Percentiles rank a stretch among this genome's conserved stretches.
Conservation (phyloP, 2,113 vertebrate species). For the Agelaius phoeniceus region DNA sequence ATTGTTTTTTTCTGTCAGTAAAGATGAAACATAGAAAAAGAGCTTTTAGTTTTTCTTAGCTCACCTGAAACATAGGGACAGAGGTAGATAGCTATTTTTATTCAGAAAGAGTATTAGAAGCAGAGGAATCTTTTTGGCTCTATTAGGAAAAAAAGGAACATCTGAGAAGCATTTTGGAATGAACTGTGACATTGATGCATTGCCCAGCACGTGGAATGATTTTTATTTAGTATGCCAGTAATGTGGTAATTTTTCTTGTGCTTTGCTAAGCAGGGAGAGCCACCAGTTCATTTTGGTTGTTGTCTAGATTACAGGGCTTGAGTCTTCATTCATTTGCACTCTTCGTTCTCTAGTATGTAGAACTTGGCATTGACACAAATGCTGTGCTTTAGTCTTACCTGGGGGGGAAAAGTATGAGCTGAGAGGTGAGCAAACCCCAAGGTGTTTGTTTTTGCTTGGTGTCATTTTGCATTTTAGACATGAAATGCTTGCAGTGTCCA, state of each 20-base stretch:
- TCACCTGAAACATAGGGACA: background rate
- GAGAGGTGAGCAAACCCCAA: background rate
- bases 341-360: background rate
- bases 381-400: background rate
- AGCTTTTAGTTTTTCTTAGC: background rate
- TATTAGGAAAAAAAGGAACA: background rate
- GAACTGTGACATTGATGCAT: rapidly evolving
- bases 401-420: rapidly evolving
- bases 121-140: background rate
- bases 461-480: background rate
- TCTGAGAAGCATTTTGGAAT: background rate
- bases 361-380: background rate
- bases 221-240: background rate
- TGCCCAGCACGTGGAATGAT: background rate
- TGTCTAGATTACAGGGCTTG: background rate
- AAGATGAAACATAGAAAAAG: background rate
- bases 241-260: background rate
- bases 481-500: background rate
- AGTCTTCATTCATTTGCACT: background rate
- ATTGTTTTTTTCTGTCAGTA: background rate
- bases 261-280: background rate
- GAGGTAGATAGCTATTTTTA: background rate
- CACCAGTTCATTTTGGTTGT: background rate
- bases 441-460: background rate
- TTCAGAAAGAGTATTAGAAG: background rate